Evolutionary conservation across 2,113 vertebrate genomes (phyloP).

Genomic region (Pogona vitticeps): DNA sequence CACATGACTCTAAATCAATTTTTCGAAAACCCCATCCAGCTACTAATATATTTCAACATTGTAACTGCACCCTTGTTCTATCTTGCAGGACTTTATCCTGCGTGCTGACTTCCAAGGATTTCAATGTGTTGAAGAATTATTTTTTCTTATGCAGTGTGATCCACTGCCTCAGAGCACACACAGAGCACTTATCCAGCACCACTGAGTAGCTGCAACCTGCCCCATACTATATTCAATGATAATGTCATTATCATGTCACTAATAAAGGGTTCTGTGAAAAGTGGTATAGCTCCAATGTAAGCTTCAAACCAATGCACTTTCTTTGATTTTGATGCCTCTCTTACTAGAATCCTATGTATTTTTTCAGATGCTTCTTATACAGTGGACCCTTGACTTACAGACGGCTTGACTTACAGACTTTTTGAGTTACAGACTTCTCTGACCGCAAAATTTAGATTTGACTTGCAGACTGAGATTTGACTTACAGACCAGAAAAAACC

Average conservation of each 20-base stretch:
- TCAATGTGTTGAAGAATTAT: neutral
- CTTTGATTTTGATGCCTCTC: neutral
- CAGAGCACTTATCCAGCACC: neutral
- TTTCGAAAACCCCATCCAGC: no score
- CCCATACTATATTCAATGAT: neutral
- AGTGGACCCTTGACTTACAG: no score
- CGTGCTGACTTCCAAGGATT: neutral
- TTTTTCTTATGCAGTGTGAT: neutral
- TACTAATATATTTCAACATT: no score
- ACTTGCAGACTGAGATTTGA: no score
- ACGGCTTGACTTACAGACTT: no score
- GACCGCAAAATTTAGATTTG: no score
- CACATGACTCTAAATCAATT: no score
- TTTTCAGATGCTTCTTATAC: no score
- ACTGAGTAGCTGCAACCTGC: neutral
- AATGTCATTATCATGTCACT: neutral
- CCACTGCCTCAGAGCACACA: neutral
- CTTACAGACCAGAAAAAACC: no score
- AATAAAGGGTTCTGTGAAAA: neutral
- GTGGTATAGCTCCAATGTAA: neutral
- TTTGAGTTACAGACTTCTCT: no score
- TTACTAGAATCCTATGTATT: neutral
- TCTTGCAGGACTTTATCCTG: neutral
- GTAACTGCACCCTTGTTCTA: neutral
- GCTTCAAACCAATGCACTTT: neutral